phyloP scores from a whole-genome alignment of 2,113 vertebrate species.

The Chaetura pelagica region DNA sequence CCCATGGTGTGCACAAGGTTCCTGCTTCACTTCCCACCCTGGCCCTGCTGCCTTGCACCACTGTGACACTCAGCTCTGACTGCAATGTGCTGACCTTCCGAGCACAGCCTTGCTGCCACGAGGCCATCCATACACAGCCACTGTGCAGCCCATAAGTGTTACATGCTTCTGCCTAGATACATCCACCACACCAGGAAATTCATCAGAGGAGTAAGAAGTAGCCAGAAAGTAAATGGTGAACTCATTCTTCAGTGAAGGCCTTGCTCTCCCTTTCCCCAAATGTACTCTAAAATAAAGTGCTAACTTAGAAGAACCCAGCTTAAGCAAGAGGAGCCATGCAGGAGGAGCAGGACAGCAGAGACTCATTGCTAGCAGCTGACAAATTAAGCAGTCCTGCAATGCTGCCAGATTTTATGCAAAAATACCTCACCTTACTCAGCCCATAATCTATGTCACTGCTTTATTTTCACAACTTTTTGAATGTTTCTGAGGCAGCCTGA shows the following conservation, averaged over 20 bases:
- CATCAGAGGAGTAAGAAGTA: not conserved
- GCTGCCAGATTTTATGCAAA: not conserved
- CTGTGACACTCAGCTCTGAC: rapidly evolving
- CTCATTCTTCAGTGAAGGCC: not conserved
- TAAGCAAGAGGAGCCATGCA: not conserved
- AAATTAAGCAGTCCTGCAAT: not conserved
- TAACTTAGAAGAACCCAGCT: not conserved
- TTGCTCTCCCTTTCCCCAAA: not conserved
- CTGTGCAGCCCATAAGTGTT: not conserved
- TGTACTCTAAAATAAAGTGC: not conserved
- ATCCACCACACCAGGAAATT: not conserved
- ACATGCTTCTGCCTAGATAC: not conserved
- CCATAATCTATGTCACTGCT: not conserved
- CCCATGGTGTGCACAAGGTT: rapidly evolving
- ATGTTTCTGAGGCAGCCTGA: not conserved
- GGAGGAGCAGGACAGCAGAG: not conserved
- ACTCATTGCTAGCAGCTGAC: constrained; percentile 25
- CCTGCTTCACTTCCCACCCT: not conserved
- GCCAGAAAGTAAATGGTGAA: not conserved
- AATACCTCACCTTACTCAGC: not conserved
- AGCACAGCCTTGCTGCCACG: not conserved
- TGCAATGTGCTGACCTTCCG: not conserved
- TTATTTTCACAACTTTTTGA: not conserved
- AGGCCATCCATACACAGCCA: rapidly evolving
- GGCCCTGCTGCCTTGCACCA: not conserved